A percentile compares a stretch with the other conserved stretches of the same genome.
These are phyloP conservation scores for Andrena bucephala DNA, from an alignment of 2,888 invertebrate species.

Conservation along the genomic window DNA sequence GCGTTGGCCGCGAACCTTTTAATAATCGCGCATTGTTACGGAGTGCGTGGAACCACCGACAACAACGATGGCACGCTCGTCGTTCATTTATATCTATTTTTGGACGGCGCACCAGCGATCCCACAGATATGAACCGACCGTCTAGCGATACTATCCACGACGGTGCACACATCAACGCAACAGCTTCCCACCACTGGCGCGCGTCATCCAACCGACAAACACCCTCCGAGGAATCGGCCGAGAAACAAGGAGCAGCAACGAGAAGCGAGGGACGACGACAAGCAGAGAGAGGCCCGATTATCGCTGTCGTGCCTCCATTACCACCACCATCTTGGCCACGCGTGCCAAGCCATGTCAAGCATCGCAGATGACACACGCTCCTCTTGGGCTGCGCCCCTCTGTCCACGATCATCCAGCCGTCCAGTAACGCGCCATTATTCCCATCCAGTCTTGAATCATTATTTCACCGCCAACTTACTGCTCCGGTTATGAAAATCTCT, in stretches of 20 bases:
- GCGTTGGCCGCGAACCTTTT: conserved; percentile 41
- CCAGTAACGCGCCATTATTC: neutral
- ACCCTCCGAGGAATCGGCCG: conserved; percentile 39
- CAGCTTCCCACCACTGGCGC: conserved; percentile 16
- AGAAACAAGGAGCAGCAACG: conserved; percentile 46
- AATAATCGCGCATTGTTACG: conserved; percentile 64
- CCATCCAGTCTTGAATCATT: conserved; percentile 27
- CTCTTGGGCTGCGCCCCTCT: conserved; percentile 5
- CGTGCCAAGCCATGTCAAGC: conserved; percentile 67
- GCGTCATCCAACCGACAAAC: conserved; percentile 33
- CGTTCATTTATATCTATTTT: conserved; percentile 78
- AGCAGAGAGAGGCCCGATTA: conserved; percentile 35
- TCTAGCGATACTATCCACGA: conserved; percentile 38
- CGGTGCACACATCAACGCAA: conserved; percentile 44
- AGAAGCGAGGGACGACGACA: conserved; percentile 32
- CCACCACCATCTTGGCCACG: conserved; percentile 63
- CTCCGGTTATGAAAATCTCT: conserved; percentile 18
- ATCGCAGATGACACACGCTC: conserved; percentile 54
- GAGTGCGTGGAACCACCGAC: conserved; percentile 68
- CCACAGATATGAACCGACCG: conserved; percentile 48
- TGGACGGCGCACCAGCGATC: conserved; percentile 67
- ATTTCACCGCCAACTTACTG: neutral
- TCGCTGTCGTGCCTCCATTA: conserved; percentile 59
- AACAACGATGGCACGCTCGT: conserved; percentile 65
- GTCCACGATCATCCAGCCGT: neutral